Base-by-base conservation (phyloP, 2,797 vertebrate genomes). In the Chelon auratus region DNA sequence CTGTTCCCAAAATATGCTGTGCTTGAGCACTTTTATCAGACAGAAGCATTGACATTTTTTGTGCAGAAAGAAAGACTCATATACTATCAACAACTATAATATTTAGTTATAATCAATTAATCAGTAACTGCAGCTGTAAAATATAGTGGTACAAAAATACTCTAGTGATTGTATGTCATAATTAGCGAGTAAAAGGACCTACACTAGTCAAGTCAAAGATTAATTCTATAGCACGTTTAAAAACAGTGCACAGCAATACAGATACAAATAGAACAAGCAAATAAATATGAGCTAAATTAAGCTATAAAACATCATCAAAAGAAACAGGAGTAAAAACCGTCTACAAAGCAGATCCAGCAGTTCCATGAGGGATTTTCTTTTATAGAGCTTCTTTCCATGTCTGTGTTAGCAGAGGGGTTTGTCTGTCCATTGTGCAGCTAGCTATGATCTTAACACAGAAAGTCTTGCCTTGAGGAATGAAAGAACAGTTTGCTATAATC, bases 391-490 rank as follows among this genome's bases (percentile, higher is more conserved):
- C 43, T 17, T 4, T 51, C 18, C 0, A 20, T 22, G 48, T 24
- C 18, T 51, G 48, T 51, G 48, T 24, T 3, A 12, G 48, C 13
- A 20, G 48, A 11, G 14, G 6, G 12, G 30, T 52, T 64, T 40
- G 55, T 48, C 37, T 43, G 14, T 66, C 53, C 5, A 18, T 48
- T 71, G 55, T 62, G 37, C 10, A 2, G 33, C 12, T n/a, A 9
- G 45, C 54, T 71, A 78, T 78, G 74, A 83, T 63, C 59, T 59
- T 1, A 33, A n/a, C 69, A 66, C 24, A 55, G n/a, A 60, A 68
- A 70, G 11, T 24, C 26, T 30, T 47, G 74, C 53, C 67, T 20
- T 17, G 30, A 76, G 10, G 52, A 74, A 64, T 80, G 52, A 76
- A 77, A 81, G 62, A 30, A 43, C 52, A 62, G 18, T n/a, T 53